These are phyloP conservation scores for Carettochelys insculpta DNA, from an alignment of 2,113 vertebrate species.

Conservation along the genomic window DNA sequence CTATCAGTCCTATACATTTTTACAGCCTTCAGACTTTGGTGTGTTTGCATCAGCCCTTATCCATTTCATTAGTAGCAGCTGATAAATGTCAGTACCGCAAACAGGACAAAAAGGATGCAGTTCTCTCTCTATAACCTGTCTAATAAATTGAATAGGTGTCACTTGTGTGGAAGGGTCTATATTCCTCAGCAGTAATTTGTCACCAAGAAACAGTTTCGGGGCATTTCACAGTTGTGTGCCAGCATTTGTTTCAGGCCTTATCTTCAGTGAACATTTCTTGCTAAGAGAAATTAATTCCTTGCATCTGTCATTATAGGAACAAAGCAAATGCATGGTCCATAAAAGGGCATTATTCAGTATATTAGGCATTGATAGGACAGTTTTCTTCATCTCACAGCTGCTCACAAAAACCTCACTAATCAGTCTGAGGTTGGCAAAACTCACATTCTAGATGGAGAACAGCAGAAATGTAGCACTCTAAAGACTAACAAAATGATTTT, in stretches of 20 bases:
- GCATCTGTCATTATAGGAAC: constrained; percentile 69
- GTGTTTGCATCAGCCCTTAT: constrained; percentile 33
- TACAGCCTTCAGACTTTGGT: constrained; percentile 17
- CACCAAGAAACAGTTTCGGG: constrained; percentile 59
- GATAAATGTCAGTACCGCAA: constrained; percentile 55
- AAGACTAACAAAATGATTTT: too few relatives aligned
- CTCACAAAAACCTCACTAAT: constrained; percentile 33
- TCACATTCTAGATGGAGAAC: background rate
- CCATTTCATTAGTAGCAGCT: constrained; percentile 43
- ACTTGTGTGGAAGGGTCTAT: constrained; percentile 54
- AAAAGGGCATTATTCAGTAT: constrained; percentile 63
- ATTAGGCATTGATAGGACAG: constrained; percentile 53
- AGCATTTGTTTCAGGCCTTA: constrained; percentile 71
- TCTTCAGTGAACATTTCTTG: constrained; percentile 65
- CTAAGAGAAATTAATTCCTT: constrained; percentile 73
- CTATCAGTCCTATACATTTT: background rate
- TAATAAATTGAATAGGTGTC: constrained; percentile 70
- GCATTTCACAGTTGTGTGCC: constrained; percentile 49
- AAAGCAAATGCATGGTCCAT: constrained; percentile 63
- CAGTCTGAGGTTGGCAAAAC: background rate
- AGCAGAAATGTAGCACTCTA: too few relatives aligned
- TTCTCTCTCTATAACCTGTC: constrained; percentile 48
- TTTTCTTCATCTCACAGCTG: constrained; percentile 48
- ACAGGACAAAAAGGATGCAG: constrained; percentile 43
- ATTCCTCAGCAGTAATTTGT: constrained; percentile 66